Evolutionary conservation across 2,113 vertebrate genomes (phyloP).

Genomic region (Otus sunia): DNA sequence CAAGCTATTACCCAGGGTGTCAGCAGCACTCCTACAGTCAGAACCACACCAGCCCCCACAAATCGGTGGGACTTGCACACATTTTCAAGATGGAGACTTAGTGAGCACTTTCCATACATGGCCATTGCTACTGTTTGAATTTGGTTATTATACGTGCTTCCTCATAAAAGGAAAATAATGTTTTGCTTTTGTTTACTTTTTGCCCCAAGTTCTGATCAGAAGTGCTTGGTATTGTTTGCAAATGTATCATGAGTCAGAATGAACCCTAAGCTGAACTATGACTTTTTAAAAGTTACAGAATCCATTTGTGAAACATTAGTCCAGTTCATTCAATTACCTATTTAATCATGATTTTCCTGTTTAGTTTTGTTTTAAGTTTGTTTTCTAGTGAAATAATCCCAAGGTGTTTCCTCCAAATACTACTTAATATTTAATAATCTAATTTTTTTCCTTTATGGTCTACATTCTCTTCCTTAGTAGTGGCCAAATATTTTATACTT

Average conservation of each 20-base stretch:
- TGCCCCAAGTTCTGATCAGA: background rate
- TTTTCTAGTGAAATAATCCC: background rate
- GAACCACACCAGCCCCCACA: fast-evolving
- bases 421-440: background rate
- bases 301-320: background rate
- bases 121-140: background rate
- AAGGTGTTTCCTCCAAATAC: background rate
- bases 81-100: background rate
- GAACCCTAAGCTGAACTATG: background rate
- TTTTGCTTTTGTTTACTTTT: background rate
- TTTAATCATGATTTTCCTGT: background rate
- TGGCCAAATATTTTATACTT: background rate
- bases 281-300: background rate
- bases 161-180: background rate
- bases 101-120: background rate
- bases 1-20: background rate
- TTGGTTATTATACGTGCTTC: background rate
- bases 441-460: background rate
- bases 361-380: background rate
- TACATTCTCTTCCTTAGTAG: background rate
- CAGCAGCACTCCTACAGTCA: background rate
- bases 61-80: background rate
- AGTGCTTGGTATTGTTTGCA: background rate
- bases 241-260: background rate
- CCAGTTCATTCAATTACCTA: background rate